Conservation (phyloP, 2,888 invertebrate species). For the Leptopilina drosophilae region DNA sequence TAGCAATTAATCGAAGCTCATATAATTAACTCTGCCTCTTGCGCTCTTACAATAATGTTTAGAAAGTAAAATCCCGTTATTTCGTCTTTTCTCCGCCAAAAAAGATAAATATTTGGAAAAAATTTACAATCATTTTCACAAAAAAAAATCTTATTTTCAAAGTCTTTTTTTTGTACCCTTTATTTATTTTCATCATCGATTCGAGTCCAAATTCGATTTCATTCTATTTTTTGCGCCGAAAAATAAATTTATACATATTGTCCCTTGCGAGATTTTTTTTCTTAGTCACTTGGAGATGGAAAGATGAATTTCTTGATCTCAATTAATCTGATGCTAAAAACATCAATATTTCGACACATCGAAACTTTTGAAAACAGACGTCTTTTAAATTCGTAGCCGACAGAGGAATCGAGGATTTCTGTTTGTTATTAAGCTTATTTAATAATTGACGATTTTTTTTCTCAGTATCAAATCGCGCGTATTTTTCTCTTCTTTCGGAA, state of each 20-base stretch:
- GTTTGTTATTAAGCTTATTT: slow-evolving; percentile 44
- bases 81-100: not conserved
- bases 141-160: not conserved
- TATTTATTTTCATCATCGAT: slow-evolving; percentile 2
- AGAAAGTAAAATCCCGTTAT: slow-evolving; percentile 11
- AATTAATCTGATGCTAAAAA: not conserved
- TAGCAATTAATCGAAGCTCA: slow-evolving; percentile 54
- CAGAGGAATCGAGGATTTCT: slow-evolving; percentile 9
- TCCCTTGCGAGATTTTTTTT: slow-evolving; percentile 10
- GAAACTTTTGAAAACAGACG: slow-evolving; percentile 27
- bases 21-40: slow-evolving; percentile 54
- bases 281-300: no score
- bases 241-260: slow-evolving; percentile 9
- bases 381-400: slow-evolving; percentile 33
- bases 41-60: slow-evolving; percentile 50
- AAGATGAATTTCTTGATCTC: not conserved
- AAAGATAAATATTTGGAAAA: not conserved
- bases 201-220: slow-evolving; percentile 16
- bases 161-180: slow-evolving; percentile 29
- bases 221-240: slow-evolving; percentile 5
- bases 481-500: not conserved
- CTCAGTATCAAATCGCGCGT: slow-evolving; percentile 56
- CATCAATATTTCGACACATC: slow-evolving; percentile 23
- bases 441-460: slow-evolving; percentile 71
- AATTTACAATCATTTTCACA: slow-evolving; percentile 15